Conservation (phyloP, 1,140 invertebrate genomes). For the Aradophagus sp. region DNA sequence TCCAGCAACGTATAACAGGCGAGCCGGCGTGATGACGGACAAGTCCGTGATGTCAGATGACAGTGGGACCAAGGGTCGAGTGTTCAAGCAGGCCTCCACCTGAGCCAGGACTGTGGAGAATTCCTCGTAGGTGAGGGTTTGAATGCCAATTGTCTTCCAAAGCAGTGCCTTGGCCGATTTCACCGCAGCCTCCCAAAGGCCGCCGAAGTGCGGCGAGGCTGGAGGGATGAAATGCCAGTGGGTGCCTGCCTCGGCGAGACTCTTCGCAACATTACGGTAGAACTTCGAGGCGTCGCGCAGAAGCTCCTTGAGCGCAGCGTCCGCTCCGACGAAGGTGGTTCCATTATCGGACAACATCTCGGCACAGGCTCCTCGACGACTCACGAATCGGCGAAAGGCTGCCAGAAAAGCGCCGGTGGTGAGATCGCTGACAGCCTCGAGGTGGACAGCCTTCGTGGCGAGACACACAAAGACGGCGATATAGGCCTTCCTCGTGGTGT, state of each 20-base stretch:
- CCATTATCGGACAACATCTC: neutral
- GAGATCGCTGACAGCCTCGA: neutral
- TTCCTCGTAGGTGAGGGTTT: neutral
- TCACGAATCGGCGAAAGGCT: neutral
- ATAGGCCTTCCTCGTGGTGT: neutral
- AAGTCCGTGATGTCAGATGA: no score
- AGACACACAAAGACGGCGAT: neutral
- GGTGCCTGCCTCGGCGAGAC: no score
- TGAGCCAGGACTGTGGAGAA: no score
- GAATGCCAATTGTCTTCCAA: neutral
- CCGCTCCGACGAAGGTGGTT: no score
- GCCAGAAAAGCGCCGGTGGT: neutral
- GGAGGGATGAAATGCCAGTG: slow-evolving; percentile 9
- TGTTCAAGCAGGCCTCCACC: no score
- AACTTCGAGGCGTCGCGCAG: no score
- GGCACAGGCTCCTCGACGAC: neutral
- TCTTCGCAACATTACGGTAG: no score
- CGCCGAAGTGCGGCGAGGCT: slow-evolving; percentile 1
- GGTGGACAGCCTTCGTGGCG: neutral
- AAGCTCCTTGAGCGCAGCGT: no score
- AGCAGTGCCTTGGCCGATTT: slow-evolving; percentile 1
- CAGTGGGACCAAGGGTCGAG: no score
- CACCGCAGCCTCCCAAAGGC: neutral
- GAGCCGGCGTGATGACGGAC: no score
- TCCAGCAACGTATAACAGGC: no score